phyloP scores from a whole-genome alignment of 1,140 invertebrate species.

The Brachionus paranguensis region DNA sequence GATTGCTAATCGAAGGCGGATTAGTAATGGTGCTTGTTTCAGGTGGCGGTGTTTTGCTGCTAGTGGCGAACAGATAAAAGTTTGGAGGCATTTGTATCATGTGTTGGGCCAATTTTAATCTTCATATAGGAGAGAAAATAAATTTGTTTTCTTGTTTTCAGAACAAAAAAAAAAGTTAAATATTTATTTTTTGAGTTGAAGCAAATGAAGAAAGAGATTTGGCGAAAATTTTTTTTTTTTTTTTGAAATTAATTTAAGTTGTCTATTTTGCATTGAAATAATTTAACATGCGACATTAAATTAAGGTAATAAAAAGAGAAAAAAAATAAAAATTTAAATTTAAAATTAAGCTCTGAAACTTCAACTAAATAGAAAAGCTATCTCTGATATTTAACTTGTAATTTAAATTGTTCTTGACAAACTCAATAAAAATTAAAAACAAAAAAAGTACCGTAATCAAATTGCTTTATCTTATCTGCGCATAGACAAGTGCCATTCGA shows the following conservation, averaged over 20 bases:
- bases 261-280: slow-evolving; percentile 10
- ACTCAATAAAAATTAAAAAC: neutral
- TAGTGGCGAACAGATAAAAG: neutral
- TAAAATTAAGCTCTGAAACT: neutral
- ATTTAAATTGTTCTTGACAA: slow-evolving; percentile 17
- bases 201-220: neutral
- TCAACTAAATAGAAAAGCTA: neutral
- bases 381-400: slow-evolving; percentile 30
- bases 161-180: slow-evolving; percentile 26
- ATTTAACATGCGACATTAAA: slow-evolving; percentile 38
- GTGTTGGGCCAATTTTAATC: neutral
- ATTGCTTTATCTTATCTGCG: neutral
- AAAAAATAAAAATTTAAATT: slow-evolving; percentile 20
- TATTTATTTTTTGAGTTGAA: slow-evolving; percentile 2
- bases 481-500: neutral
- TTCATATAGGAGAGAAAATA: neutral
- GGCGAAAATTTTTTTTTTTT: neutral
- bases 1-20: neutral
- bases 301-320: neutral
- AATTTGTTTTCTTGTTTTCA: slow-evolving; percentile 18
- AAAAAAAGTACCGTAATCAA: neutral
- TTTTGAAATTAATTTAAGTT: slow-evolving; percentile 35
- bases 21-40: neutral
- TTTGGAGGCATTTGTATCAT: slow-evolving; percentile 35
- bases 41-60: neutral